Percentiles rank a stretch among this genome's conserved stretches.
These are phyloP conservation scores for Temnothorax ravouxi DNA, from an alignment of 2,888 invertebrate species.

Conservation along the genomic window DNA sequence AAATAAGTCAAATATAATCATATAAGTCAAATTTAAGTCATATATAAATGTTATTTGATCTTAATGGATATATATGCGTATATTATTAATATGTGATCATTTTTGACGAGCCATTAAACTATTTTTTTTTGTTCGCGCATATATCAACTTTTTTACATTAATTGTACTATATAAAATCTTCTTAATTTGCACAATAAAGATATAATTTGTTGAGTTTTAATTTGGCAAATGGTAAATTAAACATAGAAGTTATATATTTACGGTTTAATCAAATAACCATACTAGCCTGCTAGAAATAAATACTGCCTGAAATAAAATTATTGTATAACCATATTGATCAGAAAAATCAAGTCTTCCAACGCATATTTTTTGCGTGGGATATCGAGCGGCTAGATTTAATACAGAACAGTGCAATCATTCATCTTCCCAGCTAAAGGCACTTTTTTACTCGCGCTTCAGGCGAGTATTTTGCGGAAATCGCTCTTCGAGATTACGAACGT, in stretches of 20 bases:
- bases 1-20: too few species aligned
- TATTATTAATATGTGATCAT: slow-evolving; percentile 3
- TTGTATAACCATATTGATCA: background rate
- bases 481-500: slow-evolving; percentile 67
- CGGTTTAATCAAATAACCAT: background rate
- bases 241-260: background rate
- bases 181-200: background rate
- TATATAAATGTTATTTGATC: too few species aligned
- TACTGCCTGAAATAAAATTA: background rate
- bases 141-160: background rate
- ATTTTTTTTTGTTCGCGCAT: background rate
- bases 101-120: background rate
- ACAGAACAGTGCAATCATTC: slow-evolving; percentile 71
- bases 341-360: background rate
- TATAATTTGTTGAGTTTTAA: slow-evolving; percentile 1
- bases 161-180: background rate
- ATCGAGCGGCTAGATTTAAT: slow-evolving; percentile 63
- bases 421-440: slow-evolving; percentile 65
- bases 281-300: too few species aligned
- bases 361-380: slow-evolving; percentile 53
- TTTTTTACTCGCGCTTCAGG: slow-evolving; percentile 53
- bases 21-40: too few species aligned
- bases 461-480: slow-evolving; percentile 66
- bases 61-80: too few species aligned
- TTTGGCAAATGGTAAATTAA: background rate